A percentile compares a stretch with the other conserved stretches of the same genome.
Conservation (phyloP, 1,140 invertebrate genomes). For the Acromyrmex charruanus region DNA sequence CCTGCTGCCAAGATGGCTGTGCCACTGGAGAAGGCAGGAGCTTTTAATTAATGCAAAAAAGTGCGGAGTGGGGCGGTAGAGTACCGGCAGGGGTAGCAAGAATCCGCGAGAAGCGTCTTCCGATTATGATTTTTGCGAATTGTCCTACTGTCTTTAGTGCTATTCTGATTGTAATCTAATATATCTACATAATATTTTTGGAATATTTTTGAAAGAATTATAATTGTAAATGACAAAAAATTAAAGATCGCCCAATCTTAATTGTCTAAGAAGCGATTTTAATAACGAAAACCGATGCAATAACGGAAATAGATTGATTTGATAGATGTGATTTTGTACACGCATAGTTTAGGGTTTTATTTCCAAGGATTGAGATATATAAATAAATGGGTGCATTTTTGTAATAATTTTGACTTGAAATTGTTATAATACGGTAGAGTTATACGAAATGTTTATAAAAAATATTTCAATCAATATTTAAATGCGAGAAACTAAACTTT, state of each 20-base stretch:
- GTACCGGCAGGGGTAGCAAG: slow-evolving; percentile 54
- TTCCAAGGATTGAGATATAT: slow-evolving; percentile 73
- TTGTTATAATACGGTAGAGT: slow-evolving; percentile 47
- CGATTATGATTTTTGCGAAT: slow-evolving; percentile 46
- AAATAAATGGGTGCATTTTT: slow-evolving; percentile 77
- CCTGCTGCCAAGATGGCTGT: slow-evolving; percentile 85
- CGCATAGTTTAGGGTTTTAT: slow-evolving; percentile 74
- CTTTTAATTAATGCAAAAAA: slow-evolving; percentile 85
- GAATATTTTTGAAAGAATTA: slow-evolving; percentile 34
- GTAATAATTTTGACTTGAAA: slow-evolving; percentile 78
- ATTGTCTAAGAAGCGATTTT: slow-evolving; percentile 37
- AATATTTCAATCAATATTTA: slow-evolving; percentile 11
- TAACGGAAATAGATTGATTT: slow-evolving; percentile 65
- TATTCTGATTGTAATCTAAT: neutral
- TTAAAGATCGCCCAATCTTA: slow-evolving; percentile 22
- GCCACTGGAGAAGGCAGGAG: slow-evolving; percentile 81
- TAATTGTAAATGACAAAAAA: slow-evolving; percentile 38
- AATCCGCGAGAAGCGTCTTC: slow-evolving; percentile 51
- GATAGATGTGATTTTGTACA: slow-evolving; percentile 78
- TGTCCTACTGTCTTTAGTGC: neutral
- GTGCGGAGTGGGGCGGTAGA: slow-evolving; percentile 48
- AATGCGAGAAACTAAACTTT: neutral
- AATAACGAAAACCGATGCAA: slow-evolving; percentile 60
- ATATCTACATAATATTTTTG: too few species aligned
- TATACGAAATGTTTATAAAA: neutral